Conservation (phyloP, 2,113 vertebrate species). For the Peromyscus californicus region DNA sequence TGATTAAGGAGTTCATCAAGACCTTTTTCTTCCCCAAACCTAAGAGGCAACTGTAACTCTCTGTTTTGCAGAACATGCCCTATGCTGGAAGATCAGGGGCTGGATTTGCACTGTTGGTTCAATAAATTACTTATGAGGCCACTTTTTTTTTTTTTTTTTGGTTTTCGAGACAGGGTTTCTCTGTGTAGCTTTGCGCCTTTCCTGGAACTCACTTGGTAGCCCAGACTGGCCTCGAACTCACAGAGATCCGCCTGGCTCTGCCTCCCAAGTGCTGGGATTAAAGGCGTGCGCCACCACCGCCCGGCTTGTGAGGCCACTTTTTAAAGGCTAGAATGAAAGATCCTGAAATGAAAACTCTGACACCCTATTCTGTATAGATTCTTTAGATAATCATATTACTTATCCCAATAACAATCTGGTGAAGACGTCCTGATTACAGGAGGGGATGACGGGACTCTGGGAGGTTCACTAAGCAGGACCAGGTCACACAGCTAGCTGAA, state of each 20-base stretch:
- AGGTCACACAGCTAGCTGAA: neutral
- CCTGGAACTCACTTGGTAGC: too few species aligned
- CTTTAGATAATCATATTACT: neutral
- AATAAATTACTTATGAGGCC: conserved; percentile 14
- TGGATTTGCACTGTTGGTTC: conserved; percentile 32
- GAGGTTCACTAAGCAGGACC: neutral
- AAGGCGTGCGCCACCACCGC: too few species aligned
- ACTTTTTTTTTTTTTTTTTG: too few species aligned
- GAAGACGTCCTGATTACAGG: neutral
- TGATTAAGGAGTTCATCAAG: neutral
- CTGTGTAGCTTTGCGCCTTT: too few species aligned
- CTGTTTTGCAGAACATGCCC: conserved; percentile 39
- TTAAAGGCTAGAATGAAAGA: neutral
- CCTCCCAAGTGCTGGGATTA: too few species aligned
- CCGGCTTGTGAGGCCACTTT: neutral
- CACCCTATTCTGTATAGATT: neutral
- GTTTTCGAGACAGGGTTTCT: too few species aligned
- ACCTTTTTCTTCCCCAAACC: neutral
- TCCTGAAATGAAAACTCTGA: neutral
- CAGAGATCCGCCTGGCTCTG: too few species aligned
- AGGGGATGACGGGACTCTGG: neutral
- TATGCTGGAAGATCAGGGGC: conserved; percentile 23
- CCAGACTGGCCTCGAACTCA: too few species aligned
- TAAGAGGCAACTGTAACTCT: conserved; percentile 8
- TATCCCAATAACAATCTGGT: neutral